Base-by-base conservation (phyloP, 2,888 invertebrate species). In the Trachelus troglodyta region DNA sequence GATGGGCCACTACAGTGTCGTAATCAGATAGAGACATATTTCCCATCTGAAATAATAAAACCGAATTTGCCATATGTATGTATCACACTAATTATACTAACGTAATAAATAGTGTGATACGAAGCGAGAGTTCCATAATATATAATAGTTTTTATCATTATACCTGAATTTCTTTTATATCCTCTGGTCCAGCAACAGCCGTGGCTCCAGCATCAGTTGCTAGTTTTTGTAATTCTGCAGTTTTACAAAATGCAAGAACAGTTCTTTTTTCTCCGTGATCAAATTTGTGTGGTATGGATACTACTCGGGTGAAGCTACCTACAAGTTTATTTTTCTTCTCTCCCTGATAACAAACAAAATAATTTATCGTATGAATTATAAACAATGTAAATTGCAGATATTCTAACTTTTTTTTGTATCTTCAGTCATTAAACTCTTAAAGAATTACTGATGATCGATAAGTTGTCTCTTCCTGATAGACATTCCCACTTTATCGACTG, bases 81-180 rank as follows among this genome's bases (percentile, higher is more conserved):
- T 34, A 31, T 11, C 56, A 78, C 75, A 30, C 74, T 69, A 40
- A 30, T 69, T 79, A 23, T 31, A 74, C 68, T 68, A 35, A 33
- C 69, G 23, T 56, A 30, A 33, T 74, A 35, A 73, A 40, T 33
- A 69, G 4, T 35, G 2, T 69, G 11, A 0, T 33, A 11, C 23
- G 3, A 75, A 68, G 23, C 73, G 31, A 74, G 35, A 74, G 15
- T 34, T 69, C 6, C 23, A 33, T 1, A 71, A 76, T 15, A 1
- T 40, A 4, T 40, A 40, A 40, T 15, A 40, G 12, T 6, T 40
- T 15, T 4, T 40, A 11, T 33, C 4, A 2, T 69, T 69, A 11
- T 82, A 94, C 95, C 93, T 94, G 96, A 83, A 97, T 95, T 83
- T 95, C 94, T 90, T 96, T 96, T 37, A 98, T 94, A 31, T 97